These are phyloP conservation scores for Globodera rostochiensis DNA, from an alignment of 1,140 invertebrate genomes.

Conservation along the genomic window DNA sequence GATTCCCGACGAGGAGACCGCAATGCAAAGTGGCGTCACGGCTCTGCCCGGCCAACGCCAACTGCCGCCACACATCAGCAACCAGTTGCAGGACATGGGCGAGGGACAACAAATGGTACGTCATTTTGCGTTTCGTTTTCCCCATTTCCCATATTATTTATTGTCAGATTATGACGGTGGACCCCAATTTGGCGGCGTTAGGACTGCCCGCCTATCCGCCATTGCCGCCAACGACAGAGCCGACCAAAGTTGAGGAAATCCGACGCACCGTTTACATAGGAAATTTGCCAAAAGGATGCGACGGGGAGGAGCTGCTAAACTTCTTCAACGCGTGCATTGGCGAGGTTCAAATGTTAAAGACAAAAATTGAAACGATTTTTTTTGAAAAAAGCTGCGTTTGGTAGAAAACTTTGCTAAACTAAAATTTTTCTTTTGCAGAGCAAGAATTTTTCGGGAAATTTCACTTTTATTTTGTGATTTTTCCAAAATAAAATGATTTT, in stretches of 20 bases:
- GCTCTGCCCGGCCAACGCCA: conserved; percentile 79
- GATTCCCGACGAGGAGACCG: conserved; percentile 91
- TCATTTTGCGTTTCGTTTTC: neutral
- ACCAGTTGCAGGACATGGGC: conserved; percentile 69
- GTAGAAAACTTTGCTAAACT: neutral
- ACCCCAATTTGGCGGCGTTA: conserved; percentile 82
- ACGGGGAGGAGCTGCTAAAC: conserved; percentile 58
- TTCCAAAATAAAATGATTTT: conserved; percentile 33
- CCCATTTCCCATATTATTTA: neutral
- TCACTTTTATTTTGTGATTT: conserved; percentile 16
- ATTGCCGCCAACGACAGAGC: conserved; percentile 84
- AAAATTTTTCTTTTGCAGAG: too few species aligned
- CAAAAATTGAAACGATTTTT: neutral
- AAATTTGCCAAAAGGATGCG: conserved; percentile 68
- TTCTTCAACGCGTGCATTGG: conserved; percentile 63
- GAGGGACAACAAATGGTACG: conserved; percentile 59
- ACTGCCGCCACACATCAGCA: conserved; percentile 77
- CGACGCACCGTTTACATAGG: conserved; percentile 82
- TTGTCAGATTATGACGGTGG: conserved; percentile 78
- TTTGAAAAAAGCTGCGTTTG: neutral
- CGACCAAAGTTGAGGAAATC: conserved; percentile 91
- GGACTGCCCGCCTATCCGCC: conserved; percentile 88
- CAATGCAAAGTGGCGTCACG: conserved; percentile 85
- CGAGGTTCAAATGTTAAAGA: conserved; percentile 49
- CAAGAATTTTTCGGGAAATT: neutral